Percentiles rank a stretch among this genome's conserved stretches.
Conservation (phyloP, 2,797 vertebrate species). For the Urocyon cinereoargenteus region DNA sequence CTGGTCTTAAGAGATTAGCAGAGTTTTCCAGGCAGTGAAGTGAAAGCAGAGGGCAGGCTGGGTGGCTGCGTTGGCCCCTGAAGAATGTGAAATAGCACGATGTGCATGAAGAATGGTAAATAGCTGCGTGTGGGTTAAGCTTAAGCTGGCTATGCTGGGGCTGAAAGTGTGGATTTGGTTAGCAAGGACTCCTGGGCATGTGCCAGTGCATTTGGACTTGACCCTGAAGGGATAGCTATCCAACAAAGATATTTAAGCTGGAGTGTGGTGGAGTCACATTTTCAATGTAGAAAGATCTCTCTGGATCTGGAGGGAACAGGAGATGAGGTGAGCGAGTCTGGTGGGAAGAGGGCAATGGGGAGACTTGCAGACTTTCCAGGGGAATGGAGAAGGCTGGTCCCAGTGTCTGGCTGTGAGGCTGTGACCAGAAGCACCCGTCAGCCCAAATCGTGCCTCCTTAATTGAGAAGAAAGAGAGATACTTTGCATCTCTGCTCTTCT, state of each 20-base stretch:
- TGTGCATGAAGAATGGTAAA: too few relatives aligned
- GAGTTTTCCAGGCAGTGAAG: background rate
- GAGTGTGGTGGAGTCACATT: too few relatives aligned
- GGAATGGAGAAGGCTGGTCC: background rate
- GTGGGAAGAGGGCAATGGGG: background rate
- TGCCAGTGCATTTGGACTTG: fast-evolving
- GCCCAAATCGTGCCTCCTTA: background rate
- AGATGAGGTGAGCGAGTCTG: too few relatives aligned
- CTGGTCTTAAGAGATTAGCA: background rate
- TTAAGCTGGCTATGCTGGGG: background rate
- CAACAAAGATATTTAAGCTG: fast-evolving
- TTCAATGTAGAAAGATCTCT: background rate
- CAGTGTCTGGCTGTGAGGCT: background rate
- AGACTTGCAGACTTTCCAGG: too few relatives aligned
- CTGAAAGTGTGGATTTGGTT: background rate
- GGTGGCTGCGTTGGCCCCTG: background rate
- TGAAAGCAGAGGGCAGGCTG: background rate
- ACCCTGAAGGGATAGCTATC: background rate
- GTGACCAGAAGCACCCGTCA: background rate
- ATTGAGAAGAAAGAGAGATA: background rate
- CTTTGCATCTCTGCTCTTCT: background rate
- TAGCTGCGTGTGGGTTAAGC: background rate
- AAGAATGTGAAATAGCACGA: fast-evolving
- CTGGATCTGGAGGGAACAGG: too few relatives aligned
- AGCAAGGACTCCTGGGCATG: background rate